These are phyloP conservation scores for Oppia nitens DNA, from an alignment of 1,140 invertebrate species.

Conservation along the genomic window DNA sequence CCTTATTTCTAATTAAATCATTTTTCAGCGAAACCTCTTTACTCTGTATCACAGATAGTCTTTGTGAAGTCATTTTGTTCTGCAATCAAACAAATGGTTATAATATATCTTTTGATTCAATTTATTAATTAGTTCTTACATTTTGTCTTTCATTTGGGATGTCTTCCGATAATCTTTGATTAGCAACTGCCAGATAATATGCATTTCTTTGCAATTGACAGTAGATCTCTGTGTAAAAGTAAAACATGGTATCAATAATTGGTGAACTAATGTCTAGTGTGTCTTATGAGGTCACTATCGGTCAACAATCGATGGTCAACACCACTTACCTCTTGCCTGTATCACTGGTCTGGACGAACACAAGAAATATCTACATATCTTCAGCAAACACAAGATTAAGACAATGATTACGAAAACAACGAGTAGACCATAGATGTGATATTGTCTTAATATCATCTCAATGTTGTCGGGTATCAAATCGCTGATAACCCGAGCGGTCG, in stretches of 20 bases:
- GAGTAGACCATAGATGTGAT: not conserved
- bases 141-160: not conserved
- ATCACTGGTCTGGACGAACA: not conserved
- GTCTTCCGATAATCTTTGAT: constrained; percentile 4
- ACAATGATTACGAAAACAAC: constrained; percentile 4
- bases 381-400: constrained; percentile 3
- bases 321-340: not conserved
- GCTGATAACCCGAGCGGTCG: too few species aligned
- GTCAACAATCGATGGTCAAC: too few species aligned
- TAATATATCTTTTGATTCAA: not conserved
- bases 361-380: not conserved
- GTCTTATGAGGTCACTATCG: too few species aligned
- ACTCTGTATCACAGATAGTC: not conserved
- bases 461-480: constrained; percentile 11
- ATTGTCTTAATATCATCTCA: constrained; percentile 4
- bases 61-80: not conserved
- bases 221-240: not conserved
- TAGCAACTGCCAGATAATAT: constrained; percentile 4
- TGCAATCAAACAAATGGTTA: not conserved
- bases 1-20: not conserved
- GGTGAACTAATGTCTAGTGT: not conserved
- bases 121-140: not conserved
- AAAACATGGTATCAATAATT: too few species aligned
- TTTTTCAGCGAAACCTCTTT: not conserved
- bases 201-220: not conserved